phyloP scores from a whole-genome alignment of 1,140 invertebrate species.

The Drosophila willistoni region DNA sequence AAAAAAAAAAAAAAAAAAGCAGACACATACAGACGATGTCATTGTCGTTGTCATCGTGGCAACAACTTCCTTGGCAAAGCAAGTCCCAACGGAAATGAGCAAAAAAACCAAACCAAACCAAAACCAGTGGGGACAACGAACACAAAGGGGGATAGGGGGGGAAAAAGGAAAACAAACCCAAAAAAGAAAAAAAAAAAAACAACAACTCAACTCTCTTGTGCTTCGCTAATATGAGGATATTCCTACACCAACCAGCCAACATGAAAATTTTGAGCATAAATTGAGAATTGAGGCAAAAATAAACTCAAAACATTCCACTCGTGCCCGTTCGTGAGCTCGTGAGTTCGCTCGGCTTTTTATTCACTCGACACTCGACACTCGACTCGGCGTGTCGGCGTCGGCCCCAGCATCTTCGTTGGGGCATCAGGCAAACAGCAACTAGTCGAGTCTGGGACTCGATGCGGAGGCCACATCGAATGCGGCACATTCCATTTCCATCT shows the following conservation, averaged over 20 bases:
- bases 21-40: constrained; percentile 36
- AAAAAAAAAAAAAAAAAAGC: constrained; percentile 26
- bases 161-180: neutral
- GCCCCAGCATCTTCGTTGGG: constrained; percentile 30
- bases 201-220: constrained; percentile 4
- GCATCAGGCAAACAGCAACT: constrained; percentile 38
- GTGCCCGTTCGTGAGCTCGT: neutral
- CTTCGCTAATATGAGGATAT: constrained; percentile 1
- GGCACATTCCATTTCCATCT: constrained; percentile 35
- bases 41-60: constrained; percentile 45
- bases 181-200: constrained; percentile 9
- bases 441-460: constrained; percentile 69
- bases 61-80: constrained; percentile 73
- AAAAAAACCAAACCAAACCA: constrained; percentile 19
- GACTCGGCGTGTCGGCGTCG: neutral
- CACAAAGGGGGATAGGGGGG: constrained; percentile 11
- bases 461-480: constrained; percentile 51
- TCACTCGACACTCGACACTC: neutral
- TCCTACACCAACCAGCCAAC: neutral
- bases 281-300: constrained; percentile 14
- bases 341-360: neutral
- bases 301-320: constrained; percentile 14
- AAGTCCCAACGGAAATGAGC: constrained; percentile 73
- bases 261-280: constrained; percentile 3
- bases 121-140: constrained; percentile 36